A percentile compares a stretch with the other conserved stretches of the same genome.
Evolutionary conservation across 2,113 vertebrate species (phyloP).

Genomic region (Sceloporus tristichus): DNA sequence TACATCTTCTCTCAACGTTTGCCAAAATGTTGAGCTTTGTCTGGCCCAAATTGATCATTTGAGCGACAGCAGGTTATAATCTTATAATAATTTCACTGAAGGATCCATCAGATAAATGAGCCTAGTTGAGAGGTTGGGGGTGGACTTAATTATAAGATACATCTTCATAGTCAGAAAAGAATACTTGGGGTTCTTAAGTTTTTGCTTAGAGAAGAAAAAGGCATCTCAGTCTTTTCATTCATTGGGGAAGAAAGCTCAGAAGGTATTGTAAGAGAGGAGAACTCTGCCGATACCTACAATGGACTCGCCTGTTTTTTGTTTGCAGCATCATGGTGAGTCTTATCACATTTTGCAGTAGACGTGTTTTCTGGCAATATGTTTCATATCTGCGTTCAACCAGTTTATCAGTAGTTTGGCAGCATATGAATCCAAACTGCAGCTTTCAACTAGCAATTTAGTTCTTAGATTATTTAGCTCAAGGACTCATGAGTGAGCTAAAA

Average conservation of each 20-base stretch:
- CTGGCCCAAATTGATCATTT: slow-evolving; percentile 58
- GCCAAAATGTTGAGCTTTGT: slow-evolving; percentile 42
- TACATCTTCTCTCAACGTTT: not conserved
- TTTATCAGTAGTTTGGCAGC: no score
- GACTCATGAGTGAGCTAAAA: no score
- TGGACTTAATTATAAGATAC: slow-evolving; percentile 41
- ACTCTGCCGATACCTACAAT: not conserved
- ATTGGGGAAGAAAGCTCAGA: not conserved
- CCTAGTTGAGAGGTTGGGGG: not conserved
- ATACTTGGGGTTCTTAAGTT: not conserved
- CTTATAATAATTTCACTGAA: slow-evolving; percentile 13
- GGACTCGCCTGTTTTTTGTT: not conserved
- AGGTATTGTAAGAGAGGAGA: not conserved
- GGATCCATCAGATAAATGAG: slow-evolving; percentile 18
- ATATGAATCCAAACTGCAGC: no score
- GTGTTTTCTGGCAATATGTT: not conserved
- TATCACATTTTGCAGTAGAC: not conserved
- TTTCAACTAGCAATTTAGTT: no score
- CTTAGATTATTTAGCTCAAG: no score
- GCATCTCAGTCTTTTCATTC: not conserved
- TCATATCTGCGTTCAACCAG: not conserved
- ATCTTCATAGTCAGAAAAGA: not conserved
- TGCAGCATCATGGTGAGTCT: not conserved
- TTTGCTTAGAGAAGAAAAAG: not conserved
- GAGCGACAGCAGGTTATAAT: slow-evolving; percentile 44